A percentile compares a stretch with the other conserved stretches of the same genome.
Conservation (phyloP, 2,888 invertebrate species). For the Oscheius sp. region DNA sequence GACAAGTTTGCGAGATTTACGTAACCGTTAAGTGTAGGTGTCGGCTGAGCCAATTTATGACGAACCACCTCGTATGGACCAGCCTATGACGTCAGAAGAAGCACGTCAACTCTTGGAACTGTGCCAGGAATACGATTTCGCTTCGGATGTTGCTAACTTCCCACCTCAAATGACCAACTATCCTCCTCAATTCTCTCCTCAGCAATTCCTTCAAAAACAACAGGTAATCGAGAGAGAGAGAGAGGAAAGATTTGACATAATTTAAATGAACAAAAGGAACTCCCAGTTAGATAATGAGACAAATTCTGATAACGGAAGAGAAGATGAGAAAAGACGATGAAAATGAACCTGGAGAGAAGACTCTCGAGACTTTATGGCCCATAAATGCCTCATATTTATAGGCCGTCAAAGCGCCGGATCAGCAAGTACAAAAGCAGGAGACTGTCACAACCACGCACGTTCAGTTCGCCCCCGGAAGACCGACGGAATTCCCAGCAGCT, state of each 20-base stretch:
- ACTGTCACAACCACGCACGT: neutral
- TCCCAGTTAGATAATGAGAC: neutral
- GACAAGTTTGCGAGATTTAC: neutral
- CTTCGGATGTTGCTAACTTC: conserved; percentile 41
- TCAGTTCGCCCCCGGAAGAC: conserved; percentile 15
- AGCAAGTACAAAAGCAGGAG: neutral
- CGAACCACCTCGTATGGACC: conserved; percentile 32
- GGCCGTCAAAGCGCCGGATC: neutral
- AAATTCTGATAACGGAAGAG: neutral
- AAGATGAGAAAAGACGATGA: neutral
- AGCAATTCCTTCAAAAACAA: too few relatives aligned
- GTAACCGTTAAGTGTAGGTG: conserved; percentile 7
- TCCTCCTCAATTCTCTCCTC: neutral
- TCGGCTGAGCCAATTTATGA: conserved; percentile 46
- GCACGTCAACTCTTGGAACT: conserved; percentile 47
- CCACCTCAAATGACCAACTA: too few relatives aligned
- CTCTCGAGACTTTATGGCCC: neutral
- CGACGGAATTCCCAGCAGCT: neutral
- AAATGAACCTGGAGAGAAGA: neutral
- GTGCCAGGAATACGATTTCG: conserved; percentile 53
- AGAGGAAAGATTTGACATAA: neutral
- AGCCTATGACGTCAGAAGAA: conserved; percentile 47
- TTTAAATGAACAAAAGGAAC: neutral
- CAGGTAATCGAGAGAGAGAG: neutral
- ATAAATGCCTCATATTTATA: neutral